These are phyloP conservation scores for Callipepla californica DNA, from an alignment of 2,113 vertebrate genomes.

Conservation along the genomic window DNA sequence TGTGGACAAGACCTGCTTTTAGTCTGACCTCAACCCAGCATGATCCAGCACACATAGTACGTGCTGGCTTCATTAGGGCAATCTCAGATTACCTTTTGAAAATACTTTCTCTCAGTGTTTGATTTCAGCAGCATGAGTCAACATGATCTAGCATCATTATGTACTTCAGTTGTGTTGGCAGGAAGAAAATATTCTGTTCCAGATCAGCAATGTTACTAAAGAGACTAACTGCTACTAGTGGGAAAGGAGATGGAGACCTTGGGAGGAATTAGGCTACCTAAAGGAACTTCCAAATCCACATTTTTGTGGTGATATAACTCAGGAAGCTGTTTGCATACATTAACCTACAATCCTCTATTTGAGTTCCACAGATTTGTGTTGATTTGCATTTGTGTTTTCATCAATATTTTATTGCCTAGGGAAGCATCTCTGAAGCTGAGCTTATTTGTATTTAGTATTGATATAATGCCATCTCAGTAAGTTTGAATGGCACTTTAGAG, in stretches of 20 bases:
- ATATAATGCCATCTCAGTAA: neutral
- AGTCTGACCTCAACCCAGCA: neutral
- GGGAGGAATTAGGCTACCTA: neutral
- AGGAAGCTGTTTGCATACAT: neutral
- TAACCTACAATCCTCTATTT: neutral
- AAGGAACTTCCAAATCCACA: neutral
- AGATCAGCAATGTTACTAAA: neutral
- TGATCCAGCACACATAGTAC: neutral
- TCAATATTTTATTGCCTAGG: neutral
- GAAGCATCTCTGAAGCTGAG: neutral
- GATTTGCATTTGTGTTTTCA: conserved; percentile 11
- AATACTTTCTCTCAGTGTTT: neutral
- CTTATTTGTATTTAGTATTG: conserved; percentile 5
- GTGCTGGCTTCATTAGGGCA: neutral
- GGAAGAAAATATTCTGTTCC: neutral
- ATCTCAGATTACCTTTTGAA: neutral
- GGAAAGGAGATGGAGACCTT: neutral
- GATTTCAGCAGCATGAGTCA: neutral
- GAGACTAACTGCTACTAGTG: neutral
- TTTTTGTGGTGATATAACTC: neutral
- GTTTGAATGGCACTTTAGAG: neutral
- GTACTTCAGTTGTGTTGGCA: neutral
- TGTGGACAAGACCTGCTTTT: neutral
- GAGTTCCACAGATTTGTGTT: neutral
- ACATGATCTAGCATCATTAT: neutral